A percentile compares a stretch with the other conserved stretches of the same genome.
Evolutionary conservation across 1,140 invertebrate species (phyloP).

Genomic region (Heterodera carotae): DNA sequence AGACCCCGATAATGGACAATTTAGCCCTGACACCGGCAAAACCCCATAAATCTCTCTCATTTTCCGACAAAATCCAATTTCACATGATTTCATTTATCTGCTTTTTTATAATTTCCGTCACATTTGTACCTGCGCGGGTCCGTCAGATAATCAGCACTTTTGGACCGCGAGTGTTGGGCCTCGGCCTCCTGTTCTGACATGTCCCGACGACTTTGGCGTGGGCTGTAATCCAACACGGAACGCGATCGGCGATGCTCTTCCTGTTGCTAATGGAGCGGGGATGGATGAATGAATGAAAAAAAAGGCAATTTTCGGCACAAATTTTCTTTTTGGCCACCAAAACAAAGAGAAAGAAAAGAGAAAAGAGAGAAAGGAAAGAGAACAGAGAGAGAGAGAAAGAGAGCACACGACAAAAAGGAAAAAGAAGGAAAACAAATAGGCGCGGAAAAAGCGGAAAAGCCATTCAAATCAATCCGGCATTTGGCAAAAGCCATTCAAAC

Average conservation of each 20-base stretch:
- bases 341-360: not conserved
- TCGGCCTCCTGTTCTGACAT: constrained; percentile 33
- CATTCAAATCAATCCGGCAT: too few species aligned
- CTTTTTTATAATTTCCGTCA: too few species aligned
- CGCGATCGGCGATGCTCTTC: constrained; percentile 58
- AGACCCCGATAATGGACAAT: too few species aligned
- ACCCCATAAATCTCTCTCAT: too few species aligned
- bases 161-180: constrained; percentile 54
- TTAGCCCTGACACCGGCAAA: too few species aligned
- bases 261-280: not conserved
- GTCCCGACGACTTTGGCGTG: constrained; percentile 52
- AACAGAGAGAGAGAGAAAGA: not conserved
- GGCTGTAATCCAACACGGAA: constrained; percentile 56
- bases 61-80: too few species aligned
- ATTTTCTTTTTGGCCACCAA: too few species aligned
- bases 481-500: too few species aligned
- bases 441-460: too few species aligned
- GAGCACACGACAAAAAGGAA: not conserved
- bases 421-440: not conserved
- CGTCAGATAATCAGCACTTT: constrained; percentile 63
- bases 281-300: constrained; percentile 34
- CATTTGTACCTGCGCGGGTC: constrained; percentile 48
- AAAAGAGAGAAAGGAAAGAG: not conserved
- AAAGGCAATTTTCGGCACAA: constrained; percentile 20
- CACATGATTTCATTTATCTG: too few species aligned